Conservation (phyloP, 2,888 invertebrate species). For the Callimorpha dominula region DNA sequence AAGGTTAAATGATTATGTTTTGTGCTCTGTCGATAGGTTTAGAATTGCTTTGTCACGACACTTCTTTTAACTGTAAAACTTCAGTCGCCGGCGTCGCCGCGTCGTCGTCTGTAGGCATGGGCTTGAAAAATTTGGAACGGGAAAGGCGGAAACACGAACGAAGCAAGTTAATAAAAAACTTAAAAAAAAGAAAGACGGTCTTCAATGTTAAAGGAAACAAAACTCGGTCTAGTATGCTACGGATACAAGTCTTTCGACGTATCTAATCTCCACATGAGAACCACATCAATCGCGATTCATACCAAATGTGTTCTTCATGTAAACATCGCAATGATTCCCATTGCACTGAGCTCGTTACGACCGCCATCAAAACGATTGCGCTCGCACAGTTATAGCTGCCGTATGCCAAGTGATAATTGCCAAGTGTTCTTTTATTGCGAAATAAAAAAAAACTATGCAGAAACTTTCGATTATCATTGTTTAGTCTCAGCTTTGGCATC, state of each 20-base stretch:
- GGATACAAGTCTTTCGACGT: neutral
- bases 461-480: slow-evolving; percentile 5
- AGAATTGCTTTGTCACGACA: too few relatives aligned
- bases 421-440: slow-evolving; percentile 23
- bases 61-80: too few relatives aligned
- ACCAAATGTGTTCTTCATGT: slow-evolving; percentile 56
- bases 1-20: too few relatives aligned
- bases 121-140: neutral
- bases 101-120: too few relatives aligned
- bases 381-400: slow-evolving; percentile 28
- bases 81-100: too few relatives aligned
- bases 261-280: slow-evolving; percentile 53
- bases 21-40: too few relatives aligned
- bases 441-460: neutral
- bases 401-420: slow-evolving; percentile 31
- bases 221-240: neutral
- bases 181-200: neutral
- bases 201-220: too few relatives aligned
- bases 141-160: neutral
- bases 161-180: neutral
- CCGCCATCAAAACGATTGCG: slow-evolving; percentile 36
- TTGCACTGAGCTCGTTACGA: slow-evolving; percentile 28
- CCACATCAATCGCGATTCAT: slow-evolving; percentile 55
- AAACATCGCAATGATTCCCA: slow-evolving; percentile 49
- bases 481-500: slow-evolving; percentile 7